These are phyloP conservation scores for Zaprionus obscuricornis DNA, from an alignment of 2,888 invertebrate species.

Conservation along the genomic window DNA sequence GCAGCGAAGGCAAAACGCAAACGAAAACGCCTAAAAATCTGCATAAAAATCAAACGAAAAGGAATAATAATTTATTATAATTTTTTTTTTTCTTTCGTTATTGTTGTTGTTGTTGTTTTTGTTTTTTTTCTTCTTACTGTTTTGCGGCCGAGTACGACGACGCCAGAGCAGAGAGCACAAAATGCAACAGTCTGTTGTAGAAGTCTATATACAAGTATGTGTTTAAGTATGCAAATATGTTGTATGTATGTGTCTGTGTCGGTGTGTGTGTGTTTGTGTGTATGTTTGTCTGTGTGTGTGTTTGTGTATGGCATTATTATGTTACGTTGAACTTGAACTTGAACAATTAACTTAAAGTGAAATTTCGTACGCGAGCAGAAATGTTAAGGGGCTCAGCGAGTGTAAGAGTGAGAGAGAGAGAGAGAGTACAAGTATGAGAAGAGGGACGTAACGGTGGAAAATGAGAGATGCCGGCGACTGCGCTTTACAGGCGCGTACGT, in stretches of 20 bases:
- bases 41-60: slow-evolving; percentile 78
- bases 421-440: not conserved
- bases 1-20: slow-evolving; percentile 34
- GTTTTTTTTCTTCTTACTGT: not conserved
- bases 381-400: slow-evolving; percentile 15
- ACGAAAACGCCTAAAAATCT: slow-evolving; percentile 65
- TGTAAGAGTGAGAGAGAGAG: not conserved
- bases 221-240: slow-evolving; percentile 16
- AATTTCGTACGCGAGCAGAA: slow-evolving; percentile 80
- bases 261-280: slow-evolving; percentile 18
- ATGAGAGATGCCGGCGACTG: slow-evolving; percentile 66
- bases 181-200: slow-evolving; percentile 61
- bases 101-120: not conserved
- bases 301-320: slow-evolving; percentile 68
- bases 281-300: slow-evolving; percentile 19
- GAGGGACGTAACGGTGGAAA: slow-evolving; percentile 13
- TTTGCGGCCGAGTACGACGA: not conserved
- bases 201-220: not conserved
- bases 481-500: slow-evolving; percentile 77
- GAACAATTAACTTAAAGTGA: slow-evolving; percentile 81
- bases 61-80: slow-evolving; percentile 80
- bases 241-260: slow-evolving; percentile 21
- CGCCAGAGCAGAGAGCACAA: slow-evolving; percentile 7
- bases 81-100: slow-evolving; percentile 47
- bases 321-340: slow-evolving; percentile 80